Evolutionary conservation across 2,797 vertebrate genomes (phyloP).

Genomic region (Macrochelys suwanniensis): DNA sequence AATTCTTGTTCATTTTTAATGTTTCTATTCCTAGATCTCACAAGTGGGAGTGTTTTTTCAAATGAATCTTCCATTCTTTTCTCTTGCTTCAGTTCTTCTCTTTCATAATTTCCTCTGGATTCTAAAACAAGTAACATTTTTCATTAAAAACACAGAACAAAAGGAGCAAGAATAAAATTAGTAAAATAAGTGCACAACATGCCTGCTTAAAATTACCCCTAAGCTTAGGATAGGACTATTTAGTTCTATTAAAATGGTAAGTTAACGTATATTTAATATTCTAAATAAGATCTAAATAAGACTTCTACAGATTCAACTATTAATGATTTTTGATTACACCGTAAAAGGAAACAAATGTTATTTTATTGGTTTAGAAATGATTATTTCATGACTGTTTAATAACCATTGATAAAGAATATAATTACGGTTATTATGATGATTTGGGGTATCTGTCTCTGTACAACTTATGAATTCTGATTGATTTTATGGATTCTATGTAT

Average conservation of each 20-base stretch:
- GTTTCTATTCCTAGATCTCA: neutral
- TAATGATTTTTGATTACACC: neutral
- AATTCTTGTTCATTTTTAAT: neutral
- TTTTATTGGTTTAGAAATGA: neutral
- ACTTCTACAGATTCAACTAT: neutral
- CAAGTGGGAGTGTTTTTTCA: neutral
- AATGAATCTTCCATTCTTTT: neutral
- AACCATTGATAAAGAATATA: too few relatives aligned
- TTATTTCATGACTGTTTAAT: too few relatives aligned
- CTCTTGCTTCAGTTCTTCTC: neutral
- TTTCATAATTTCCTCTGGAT: neutral
- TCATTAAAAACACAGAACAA: neutral
- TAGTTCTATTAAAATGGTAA: neutral
- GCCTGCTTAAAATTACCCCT: neutral
- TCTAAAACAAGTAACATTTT: neutral
- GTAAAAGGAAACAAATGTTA: neutral
- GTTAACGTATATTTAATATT: neutral
- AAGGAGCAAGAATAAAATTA: conserved; percentile 21
- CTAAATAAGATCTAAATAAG: neutral
- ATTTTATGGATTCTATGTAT: too few relatives aligned
- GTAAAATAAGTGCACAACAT: neutral
- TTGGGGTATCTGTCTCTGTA: too few relatives aligned
- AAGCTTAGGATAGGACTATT: neutral
- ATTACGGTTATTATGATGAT: too few relatives aligned
- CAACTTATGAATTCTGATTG: too few relatives aligned